Conservation (phyloP, 2,888 invertebrate species). For the Malthinus flaveolus region DNA sequence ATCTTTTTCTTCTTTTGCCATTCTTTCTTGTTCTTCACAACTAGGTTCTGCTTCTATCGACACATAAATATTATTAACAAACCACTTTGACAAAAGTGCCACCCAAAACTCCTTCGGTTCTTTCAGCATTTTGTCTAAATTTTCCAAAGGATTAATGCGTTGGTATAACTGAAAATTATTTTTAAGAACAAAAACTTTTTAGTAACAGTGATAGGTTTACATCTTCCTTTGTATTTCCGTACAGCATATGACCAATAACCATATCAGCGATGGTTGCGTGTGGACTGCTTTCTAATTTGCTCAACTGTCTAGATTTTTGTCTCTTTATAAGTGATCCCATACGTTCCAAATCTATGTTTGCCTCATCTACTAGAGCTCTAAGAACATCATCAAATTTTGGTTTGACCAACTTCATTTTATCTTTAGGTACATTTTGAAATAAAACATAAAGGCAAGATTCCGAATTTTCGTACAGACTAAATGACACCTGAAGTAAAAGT, state of each 20-base stretch:
- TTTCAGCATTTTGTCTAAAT: slow-evolving; percentile 62
- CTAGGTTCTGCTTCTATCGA: slow-evolving; percentile 70
- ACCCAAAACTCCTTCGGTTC: slow-evolving; percentile 74
- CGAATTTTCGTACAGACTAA: slow-evolving; percentile 73
- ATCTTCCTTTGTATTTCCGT: slow-evolving; percentile 73
- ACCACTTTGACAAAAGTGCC: slow-evolving; percentile 67
- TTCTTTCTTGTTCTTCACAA: slow-evolving; percentile 63
- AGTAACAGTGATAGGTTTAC: slow-evolving; percentile 54
- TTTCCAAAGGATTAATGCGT: slow-evolving; percentile 69
- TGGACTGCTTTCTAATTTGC: slow-evolving; percentile 74
- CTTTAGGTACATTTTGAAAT: slow-evolving; percentile 75
- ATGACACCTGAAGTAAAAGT: slow-evolving; percentile 61
- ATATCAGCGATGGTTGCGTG: slow-evolving; percentile 77
- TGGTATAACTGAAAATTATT: slow-evolving; percentile 61
- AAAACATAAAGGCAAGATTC: slow-evolving; percentile 70
- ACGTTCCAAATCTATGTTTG: slow-evolving; percentile 73
- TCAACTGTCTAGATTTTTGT: slow-evolving; percentile 69
- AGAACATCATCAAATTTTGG: slow-evolving; percentile 60
- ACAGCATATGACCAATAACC: slow-evolving; percentile 81
- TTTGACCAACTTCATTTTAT: slow-evolving; percentile 66
- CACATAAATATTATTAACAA: slow-evolving; percentile 65
- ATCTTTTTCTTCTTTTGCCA: slow-evolving; percentile 73
- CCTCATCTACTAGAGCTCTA: slow-evolving; percentile 54
- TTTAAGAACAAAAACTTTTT: neutral
- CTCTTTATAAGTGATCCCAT: slow-evolving; percentile 74